These are phyloP conservation scores for Tiaroga cobitis DNA, from an alignment of 2,797 vertebrate species.

Conservation along the genomic window DNA sequence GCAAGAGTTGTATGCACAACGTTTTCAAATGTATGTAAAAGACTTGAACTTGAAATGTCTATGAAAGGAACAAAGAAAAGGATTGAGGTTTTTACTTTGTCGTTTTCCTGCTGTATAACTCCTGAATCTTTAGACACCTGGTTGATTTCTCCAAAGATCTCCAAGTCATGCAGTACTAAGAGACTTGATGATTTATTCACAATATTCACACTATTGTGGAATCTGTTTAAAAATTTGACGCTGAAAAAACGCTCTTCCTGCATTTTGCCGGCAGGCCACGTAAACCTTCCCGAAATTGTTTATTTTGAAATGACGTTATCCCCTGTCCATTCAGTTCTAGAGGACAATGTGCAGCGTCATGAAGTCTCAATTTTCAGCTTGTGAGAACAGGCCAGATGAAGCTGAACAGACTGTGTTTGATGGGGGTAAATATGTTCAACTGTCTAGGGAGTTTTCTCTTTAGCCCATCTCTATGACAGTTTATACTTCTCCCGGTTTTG, in stretches of 20 bases:
- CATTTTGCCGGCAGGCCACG: conserved; percentile 2
- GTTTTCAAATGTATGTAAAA: not conserved
- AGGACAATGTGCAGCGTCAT: conserved; percentile 35
- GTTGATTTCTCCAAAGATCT: not conserved
- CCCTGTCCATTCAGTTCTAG: conserved; percentile 22
- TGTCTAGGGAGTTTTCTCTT: conserved; percentile 29
- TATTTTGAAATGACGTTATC: conserved; percentile 28
- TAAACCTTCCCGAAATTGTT: conserved; percentile 10
- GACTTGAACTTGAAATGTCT: not conserved
- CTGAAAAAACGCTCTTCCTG: not conserved
- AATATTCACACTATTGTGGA: not conserved
- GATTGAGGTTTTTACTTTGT: not conserved
- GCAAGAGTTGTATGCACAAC: not conserved
- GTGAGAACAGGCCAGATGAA: conserved; percentile 22
- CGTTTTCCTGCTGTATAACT: not conserved
- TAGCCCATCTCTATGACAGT: conserved; percentile 17
- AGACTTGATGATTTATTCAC: not conserved
- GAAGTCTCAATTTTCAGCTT: conserved; percentile 30
- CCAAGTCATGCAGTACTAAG: not conserved
- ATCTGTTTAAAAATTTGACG: not conserved
- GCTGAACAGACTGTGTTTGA: conserved; percentile 17
- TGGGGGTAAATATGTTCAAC: conserved; percentile 18
- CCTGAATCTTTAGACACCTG: not conserved
- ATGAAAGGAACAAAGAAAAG: not conserved
- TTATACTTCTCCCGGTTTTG: conserved; percentile 7